phyloP scores from a whole-genome alignment of 2,888 invertebrate species.

The Stramonita haemastoma region DNA sequence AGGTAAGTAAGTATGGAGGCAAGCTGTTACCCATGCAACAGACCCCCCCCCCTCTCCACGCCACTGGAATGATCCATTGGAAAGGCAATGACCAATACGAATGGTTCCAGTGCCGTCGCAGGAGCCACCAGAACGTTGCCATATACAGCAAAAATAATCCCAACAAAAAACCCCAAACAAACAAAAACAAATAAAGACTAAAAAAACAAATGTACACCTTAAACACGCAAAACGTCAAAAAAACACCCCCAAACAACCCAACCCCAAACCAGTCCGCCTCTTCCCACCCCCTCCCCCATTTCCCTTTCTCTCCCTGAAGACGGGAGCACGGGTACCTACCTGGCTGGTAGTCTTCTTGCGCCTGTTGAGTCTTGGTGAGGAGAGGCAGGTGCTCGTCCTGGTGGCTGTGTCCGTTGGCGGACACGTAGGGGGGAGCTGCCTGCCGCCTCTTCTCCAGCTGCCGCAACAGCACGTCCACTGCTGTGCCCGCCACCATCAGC shows the following conservation, averaged over 20 bases:
- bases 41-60: too few species aligned
- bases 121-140: too few species aligned
- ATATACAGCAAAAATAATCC: too few species aligned
- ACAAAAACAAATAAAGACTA: too few species aligned
- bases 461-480: slow-evolving; percentile 36
- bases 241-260: not conserved
- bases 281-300: not conserved
- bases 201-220: too few species aligned
- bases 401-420: not conserved
- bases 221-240: too few species aligned
- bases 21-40: too few species aligned
- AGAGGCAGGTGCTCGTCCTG: slow-evolving; percentile 29
- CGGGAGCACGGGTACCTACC: not conserved
- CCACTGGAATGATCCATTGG: too few species aligned
- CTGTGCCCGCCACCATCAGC: slow-evolving; percentile 39
- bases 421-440: not conserved
- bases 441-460: slow-evolving; percentile 31
- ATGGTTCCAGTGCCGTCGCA: too few species aligned
- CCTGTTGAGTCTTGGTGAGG: not conserved
- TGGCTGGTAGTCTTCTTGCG: not conserved
- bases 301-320: not conserved
- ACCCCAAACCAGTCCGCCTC: not conserved
- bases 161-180: too few species aligned
- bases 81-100: too few species aligned
- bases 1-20: too few species aligned